These are phyloP conservation scores for Rhizomys pruinosus DNA, from an alignment of 2,113 vertebrate genomes.

Conservation along the genomic window DNA sequence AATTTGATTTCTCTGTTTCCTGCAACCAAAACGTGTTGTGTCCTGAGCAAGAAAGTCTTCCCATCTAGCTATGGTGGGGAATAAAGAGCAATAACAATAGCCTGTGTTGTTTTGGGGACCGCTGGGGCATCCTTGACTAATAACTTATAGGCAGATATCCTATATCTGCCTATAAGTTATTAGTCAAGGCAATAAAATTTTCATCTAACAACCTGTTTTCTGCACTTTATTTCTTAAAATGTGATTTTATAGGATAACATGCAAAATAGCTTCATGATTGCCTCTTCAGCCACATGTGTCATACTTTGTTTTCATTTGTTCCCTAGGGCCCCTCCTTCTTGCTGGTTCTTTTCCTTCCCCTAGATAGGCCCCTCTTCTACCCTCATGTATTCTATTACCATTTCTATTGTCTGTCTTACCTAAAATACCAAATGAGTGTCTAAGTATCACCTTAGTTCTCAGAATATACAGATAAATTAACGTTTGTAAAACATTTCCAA, in stretches of 20 bases:
- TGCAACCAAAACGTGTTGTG: background rate
- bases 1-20: background rate
- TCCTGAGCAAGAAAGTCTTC: background rate
- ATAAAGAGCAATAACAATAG: background rate
- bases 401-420: background rate
- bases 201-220: background rate
- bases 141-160: background rate
- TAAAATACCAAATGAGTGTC: background rate
- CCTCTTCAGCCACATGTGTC: background rate
- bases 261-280: background rate
- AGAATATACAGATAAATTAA: slow-evolving; percentile 23
- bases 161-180: too few relatives aligned
- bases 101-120: background rate
- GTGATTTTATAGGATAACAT: background rate
- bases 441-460: slow-evolving; percentile 7
- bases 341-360: background rate
- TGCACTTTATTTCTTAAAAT: background rate
- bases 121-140: background rate
- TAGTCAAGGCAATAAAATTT: background rate
- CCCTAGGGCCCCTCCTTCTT: background rate
- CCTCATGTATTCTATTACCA: background rate
- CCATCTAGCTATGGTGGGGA: background rate
- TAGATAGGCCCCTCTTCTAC: background rate
- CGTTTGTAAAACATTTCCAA: slow-evolving; percentile 43
- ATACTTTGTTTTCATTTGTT: background rate